Conservation (phyloP, 1,140 invertebrate species). For the Cydia fagiglandana region DNA sequence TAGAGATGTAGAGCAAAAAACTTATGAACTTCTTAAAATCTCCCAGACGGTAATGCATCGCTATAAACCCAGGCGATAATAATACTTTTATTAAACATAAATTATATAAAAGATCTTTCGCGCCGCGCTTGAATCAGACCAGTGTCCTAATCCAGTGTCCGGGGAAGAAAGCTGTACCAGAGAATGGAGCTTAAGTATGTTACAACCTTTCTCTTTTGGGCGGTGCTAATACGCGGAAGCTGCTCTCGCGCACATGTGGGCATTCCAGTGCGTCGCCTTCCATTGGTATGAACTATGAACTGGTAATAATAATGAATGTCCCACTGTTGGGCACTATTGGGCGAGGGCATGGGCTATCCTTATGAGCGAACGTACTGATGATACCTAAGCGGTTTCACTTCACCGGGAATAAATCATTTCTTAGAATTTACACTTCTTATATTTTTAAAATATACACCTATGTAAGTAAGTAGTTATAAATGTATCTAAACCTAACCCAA, state of each 20-base stretch:
- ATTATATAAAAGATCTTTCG: conserved; percentile 8
- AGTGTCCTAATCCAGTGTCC: not conserved
- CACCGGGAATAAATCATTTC: not conserved
- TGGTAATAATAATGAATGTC: conserved; percentile 11
- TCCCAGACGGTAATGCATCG: not conserved
- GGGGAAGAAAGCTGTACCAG: not conserved
- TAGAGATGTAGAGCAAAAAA: not conserved
- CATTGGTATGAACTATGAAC: not conserved
- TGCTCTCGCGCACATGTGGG: conserved; percentile 26
- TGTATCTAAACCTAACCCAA: too few relatives aligned
- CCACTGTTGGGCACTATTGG: not conserved
- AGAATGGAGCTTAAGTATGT: not conserved
- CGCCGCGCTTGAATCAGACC: not conserved
- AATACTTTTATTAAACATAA: not conserved
- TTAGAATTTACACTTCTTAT: not conserved
- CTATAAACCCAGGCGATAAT: conserved; percentile 3
- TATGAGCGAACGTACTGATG: not conserved
- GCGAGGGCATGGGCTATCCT: not conserved
- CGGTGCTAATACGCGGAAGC: conserved; percentile 37
- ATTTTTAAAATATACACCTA: not conserved
- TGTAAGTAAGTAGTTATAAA: too few relatives aligned
- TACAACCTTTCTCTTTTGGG: not conserved
- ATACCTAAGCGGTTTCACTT: not conserved
- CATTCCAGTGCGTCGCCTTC: conserved; percentile 11
- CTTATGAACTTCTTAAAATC: not conserved